These are phyloP conservation scores for Entosphenus tridentatus DNA, from an alignment of 2,113 vertebrate genomes.

Conservation along the genomic window DNA sequence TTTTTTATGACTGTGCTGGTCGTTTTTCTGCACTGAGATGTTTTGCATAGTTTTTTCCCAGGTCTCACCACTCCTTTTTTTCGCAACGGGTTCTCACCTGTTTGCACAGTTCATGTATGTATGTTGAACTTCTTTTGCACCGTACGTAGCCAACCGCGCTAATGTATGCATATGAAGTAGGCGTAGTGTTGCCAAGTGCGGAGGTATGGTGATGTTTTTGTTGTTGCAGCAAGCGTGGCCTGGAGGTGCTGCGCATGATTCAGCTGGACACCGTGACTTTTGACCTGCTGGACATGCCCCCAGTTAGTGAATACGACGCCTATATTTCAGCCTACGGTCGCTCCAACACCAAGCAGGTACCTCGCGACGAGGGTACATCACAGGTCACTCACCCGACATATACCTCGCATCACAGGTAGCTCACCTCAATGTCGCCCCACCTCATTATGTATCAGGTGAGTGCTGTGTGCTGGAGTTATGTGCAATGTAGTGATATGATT, in stretches of 20 bases:
- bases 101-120: no score
- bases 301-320: slow-evolving; percentile 75
- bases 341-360: slow-evolving; percentile 66
- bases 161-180: no score
- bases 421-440: not conserved
- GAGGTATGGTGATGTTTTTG: not conserved
- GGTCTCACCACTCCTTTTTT: no score
- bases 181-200: no score
- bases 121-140: no score
- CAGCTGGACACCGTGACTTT: slow-evolving; percentile 57
- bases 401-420: not conserved
- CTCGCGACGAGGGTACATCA: not conserved
- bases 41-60: no score
- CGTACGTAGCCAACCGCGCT: no score
- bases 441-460: not conserved
- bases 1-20: no score
- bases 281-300: slow-evolving; percentile 54
- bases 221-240: slow-evolving; percentile 38
- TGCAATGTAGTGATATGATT: not conserved
- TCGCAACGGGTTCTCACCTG: no score
- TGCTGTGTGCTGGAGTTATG: not conserved
- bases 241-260: slow-evolving; percentile 53
- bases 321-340: slow-evolving; percentile 74
- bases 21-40: no score
- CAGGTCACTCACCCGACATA: no score